Evolutionary conservation across 92 coral and sea anemone genomes (phyloP).

Genomic region (Umimayanthus kanabou): DNA sequence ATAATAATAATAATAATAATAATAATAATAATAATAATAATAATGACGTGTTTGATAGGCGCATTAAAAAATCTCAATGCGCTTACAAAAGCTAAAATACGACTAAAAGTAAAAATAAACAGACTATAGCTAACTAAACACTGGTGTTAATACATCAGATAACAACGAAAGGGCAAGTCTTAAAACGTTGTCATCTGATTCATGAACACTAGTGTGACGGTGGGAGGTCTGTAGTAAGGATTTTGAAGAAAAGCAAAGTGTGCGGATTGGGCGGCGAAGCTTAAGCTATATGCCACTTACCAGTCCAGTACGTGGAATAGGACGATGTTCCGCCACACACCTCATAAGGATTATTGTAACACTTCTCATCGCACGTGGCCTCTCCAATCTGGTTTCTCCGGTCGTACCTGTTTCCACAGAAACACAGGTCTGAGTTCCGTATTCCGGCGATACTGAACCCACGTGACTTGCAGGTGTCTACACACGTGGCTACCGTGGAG

Average conservation of each 20-base stretch:
- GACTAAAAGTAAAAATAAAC: too few species aligned
- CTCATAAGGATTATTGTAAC: constrained; percentile 87
- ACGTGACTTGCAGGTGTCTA: constrained; percentile 89
- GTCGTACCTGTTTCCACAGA: constrained; percentile 90
- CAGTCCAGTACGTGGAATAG: constrained; percentile 90
- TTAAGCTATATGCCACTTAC: constrained; percentile 30
- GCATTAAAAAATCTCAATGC: too few species aligned
- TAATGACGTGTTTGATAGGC: background rate
- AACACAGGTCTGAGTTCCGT: constrained; percentile 86
- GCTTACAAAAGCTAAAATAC: too few species aligned
- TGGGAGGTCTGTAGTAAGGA: too few species aligned
- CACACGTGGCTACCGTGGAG: constrained; percentile 92
- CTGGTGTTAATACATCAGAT: background rate
- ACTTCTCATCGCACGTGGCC: constrained; percentile 78
- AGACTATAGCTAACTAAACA: too few species aligned
- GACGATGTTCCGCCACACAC: constrained; percentile 82
- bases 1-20: background rate
- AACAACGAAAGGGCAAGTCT: too few species aligned
- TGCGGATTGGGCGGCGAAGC: too few species aligned
- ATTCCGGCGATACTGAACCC: constrained; percentile 90
- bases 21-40: too few species aligned
- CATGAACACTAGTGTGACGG: too few species aligned
- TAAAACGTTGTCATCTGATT: too few species aligned
- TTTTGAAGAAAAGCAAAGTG: too few species aligned
- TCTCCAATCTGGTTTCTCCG: constrained; percentile 76